phyloP scores from a whole-genome alignment of 2,113 vertebrate genomes.

The Serinus canaria region DNA sequence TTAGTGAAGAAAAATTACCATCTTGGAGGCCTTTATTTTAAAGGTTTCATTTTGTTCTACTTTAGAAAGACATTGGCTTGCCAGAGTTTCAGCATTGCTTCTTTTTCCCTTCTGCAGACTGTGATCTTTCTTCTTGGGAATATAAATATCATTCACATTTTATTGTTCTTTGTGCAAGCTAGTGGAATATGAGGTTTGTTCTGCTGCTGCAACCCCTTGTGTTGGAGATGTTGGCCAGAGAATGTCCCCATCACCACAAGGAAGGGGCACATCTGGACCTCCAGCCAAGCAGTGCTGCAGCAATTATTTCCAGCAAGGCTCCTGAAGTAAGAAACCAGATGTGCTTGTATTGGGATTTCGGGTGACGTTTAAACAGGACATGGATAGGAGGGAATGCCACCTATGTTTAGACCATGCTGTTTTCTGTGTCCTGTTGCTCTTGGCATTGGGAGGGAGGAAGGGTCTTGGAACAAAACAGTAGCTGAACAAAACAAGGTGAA shows the following conservation, averaged over 20 bases:
- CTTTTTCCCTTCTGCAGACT: not conserved
- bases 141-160: not conserved
- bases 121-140: not conserved
- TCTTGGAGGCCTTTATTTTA: not conserved
- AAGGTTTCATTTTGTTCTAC: not conserved
- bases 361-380: not conserved
- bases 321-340: not conserved
- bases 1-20: fast-evolving
- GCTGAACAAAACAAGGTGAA: constrained; percentile 52
- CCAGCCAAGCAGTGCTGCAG: not conserved
- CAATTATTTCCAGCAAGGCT: not conserved
- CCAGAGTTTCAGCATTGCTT: not conserved
- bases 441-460: not conserved
- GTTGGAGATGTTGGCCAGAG: not conserved
- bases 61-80: not conserved
- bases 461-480: not conserved
- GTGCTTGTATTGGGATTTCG: not conserved
- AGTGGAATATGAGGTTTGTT: not conserved
- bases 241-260: not conserved
- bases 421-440: not conserved
- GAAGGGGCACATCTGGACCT: not conserved
- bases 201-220: not conserved
- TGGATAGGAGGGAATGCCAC: not conserved
- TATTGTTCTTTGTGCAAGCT: not conserved
- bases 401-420: not conserved